Evolutionary conservation across 2,113 vertebrate genomes (phyloP).

Genomic region (Rafetus swinhoei): DNA sequence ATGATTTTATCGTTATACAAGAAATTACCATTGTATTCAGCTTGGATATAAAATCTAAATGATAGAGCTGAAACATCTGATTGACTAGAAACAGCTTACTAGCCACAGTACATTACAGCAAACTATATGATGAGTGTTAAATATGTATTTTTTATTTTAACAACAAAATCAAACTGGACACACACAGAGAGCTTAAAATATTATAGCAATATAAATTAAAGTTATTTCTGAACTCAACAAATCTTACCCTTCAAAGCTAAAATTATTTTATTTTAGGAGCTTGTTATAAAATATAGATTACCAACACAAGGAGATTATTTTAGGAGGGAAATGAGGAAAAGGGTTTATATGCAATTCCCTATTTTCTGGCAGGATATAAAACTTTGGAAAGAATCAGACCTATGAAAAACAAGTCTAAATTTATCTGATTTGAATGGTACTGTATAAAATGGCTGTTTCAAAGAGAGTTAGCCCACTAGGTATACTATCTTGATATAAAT

Average conservation of each 20-base stretch:
- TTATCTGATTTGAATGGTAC: slow-evolving; percentile 1
- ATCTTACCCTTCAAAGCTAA: not conserved
- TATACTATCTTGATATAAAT: slow-evolving; percentile 50
- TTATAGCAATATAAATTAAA: not conserved
- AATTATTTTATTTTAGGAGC: slow-evolving; percentile 8
- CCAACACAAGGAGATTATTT: not conserved
- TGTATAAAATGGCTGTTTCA: slow-evolving; percentile 28
- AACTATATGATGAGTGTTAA: not conserved
- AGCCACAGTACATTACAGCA: not conserved
- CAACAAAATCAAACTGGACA: not conserved
- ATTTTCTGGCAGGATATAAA: not conserved
- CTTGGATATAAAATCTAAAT: not conserved
- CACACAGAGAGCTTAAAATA: not conserved
- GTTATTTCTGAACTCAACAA: not conserved
- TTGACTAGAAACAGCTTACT: not conserved
- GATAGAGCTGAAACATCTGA: not conserved
- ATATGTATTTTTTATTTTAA: not conserved
- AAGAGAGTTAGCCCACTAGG: slow-evolving; percentile 30
- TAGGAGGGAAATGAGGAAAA: not conserved
- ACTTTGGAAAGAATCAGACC: not conserved
- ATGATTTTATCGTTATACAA: slow-evolving; percentile 21
- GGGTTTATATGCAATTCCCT: not conserved
- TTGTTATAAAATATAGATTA: not conserved
- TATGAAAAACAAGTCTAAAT: slow-evolving; percentile 16
- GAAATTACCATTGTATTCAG: not conserved